Base-by-base conservation (phyloP, 2,113 vertebrate genomes). In the Oryzias curvinotus region DNA sequence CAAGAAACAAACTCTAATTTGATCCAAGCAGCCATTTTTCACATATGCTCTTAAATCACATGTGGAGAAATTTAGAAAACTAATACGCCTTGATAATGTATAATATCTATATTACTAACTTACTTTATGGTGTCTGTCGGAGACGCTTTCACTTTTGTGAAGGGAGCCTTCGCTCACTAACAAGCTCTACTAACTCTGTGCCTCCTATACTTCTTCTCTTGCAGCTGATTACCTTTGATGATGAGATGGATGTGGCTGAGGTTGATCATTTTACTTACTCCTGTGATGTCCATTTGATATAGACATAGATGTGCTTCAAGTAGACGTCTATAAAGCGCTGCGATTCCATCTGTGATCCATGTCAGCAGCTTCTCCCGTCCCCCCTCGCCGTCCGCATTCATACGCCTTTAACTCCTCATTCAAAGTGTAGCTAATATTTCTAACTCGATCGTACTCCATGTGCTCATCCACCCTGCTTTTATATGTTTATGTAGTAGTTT, bases 191-290 rank as follows among this genome's bases (percentile, higher is more conserved):
- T 92, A 91, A 92, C 90, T 75, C 81, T 85, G 47, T 86, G 65
- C 71, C 59, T 43, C 55, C 55, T 90, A 75, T 87, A 82, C 89
- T 87, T 90, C 36, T 91, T 95, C 92, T 95, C 77, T 96, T 94
- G 89, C 65, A 88, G 95, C 94, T 94, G 87, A 94, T 97, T 93
- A 91, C 95, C 93, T 94, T 98, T 95, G 94, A 95, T 90, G 92
- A 93, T 92, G 95, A 96, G 85, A 92, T 95, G 95, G 96, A 98
- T 93, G 96, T 95, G 92, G 93, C 95, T 90, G 97, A 98, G 97
- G 97, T 99, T 91, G 91, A 92, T 93, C 61, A 87, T 91, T 94
- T 92, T 91, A 71, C 83, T 91, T 89, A 60, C 85, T 90, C 81
- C 62, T 52, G 90, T 87, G 70, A 57, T 53, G 36, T 79, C 28